Conservation (phyloP, 2,888 invertebrate species). For the Lordiphosa andalusiaca region DNA sequence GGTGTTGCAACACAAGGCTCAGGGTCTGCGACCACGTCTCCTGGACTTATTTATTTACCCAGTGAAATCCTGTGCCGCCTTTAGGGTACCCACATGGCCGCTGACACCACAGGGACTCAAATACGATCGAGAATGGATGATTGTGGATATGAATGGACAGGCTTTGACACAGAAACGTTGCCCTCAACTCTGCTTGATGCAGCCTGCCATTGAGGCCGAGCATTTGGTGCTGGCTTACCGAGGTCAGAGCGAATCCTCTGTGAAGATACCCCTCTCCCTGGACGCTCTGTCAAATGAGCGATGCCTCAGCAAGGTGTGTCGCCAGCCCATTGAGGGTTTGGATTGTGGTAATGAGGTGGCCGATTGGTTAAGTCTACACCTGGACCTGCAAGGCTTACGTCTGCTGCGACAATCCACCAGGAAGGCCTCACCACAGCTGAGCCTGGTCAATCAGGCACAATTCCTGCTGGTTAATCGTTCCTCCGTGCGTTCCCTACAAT, state of each 20-base stretch:
- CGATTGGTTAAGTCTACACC: conserved; percentile 88
- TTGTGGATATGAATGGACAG: conserved; percentile 89
- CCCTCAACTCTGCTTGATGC: conserved; percentile 88
- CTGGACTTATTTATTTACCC: conserved; percentile 88
- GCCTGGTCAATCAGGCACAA: conserved; percentile 91
- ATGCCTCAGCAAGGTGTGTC: conserved; percentile 92
- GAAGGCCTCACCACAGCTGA: conserved; percentile 78
- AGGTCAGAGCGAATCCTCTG: conserved; percentile 80
- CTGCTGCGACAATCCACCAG: conserved; percentile 83
- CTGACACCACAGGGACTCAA: conserved; percentile 89
- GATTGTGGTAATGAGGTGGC: conserved; percentile 93
- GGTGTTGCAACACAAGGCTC: conserved; percentile 62
- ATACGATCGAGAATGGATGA: conserved; percentile 97
- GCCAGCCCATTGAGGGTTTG: conserved; percentile 87
- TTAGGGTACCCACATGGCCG: conserved; percentile 86
- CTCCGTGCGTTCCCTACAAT: conserved; percentile 88
- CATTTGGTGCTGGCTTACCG: conserved; percentile 82
- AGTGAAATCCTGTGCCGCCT: conserved; percentile 93
- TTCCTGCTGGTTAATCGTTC: conserved; percentile 89
- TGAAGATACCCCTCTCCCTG: conserved; percentile 82
- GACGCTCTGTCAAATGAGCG: conserved; percentile 67
- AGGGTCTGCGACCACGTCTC: conserved; percentile 67
- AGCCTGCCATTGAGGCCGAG: conserved; percentile 86
- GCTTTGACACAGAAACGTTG: conserved; percentile 94
- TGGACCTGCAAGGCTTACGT: conserved; percentile 86